Percentiles rank a stretch among this genome's conserved stretches.
Conservation (phyloP, 2,113 vertebrate species). For the Chitala chitala region DNA sequence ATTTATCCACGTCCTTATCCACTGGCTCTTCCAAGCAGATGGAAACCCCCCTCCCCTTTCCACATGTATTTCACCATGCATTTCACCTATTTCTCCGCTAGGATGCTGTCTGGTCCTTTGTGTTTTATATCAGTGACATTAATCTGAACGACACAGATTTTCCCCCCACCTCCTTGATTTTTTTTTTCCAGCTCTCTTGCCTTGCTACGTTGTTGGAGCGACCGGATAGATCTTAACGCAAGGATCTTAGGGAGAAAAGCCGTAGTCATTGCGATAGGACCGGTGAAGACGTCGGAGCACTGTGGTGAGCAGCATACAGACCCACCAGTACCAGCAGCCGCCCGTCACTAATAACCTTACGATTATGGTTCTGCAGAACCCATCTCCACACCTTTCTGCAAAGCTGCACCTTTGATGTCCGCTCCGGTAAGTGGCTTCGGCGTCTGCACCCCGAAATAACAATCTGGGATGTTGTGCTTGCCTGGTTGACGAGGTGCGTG, state of each 20-base stretch:
- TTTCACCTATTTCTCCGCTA: conserved; percentile 37
- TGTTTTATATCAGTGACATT: conserved; percentile 24
- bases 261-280: background rate
- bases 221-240: background rate
- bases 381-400: background rate
- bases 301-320: background rate
- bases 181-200: background rate
- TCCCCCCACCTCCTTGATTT: background rate
- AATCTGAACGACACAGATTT: conserved; percentile 29
- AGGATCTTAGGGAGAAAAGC: background rate
- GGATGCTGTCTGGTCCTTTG: conserved; percentile 48
- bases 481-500: too few relatives aligned
- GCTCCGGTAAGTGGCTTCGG: conserved; percentile 27
- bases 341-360: background rate
- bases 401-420: conserved; percentile 6
- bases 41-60: background rate
- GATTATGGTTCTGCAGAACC: background rate
- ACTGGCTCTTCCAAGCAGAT: too few relatives aligned
- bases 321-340: background rate
- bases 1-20: background rate
- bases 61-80: conserved; percentile 32
- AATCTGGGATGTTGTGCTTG: too few relatives aligned
- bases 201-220: background rate
- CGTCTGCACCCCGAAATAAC: background rate
- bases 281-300: background rate